Evolutionary conservation across 1,140 invertebrate species (phyloP).

Genomic region (Cotesia vestalis): DNA sequence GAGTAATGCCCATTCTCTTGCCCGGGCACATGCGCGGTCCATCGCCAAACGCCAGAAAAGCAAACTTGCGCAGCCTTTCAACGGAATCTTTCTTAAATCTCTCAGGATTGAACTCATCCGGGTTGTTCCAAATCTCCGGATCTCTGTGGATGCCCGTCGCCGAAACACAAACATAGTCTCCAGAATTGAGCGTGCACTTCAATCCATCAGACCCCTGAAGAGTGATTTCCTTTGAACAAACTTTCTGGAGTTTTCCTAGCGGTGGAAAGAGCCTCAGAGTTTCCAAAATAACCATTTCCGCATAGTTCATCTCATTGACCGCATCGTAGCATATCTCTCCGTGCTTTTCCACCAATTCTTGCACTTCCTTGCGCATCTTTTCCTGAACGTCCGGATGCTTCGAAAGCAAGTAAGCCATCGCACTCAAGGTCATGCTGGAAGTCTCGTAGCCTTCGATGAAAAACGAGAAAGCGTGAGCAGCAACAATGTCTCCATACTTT

Average conservation of each 20-base stretch:
- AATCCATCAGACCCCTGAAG: slow-evolving; percentile 44
- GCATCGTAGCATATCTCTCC: slow-evolving; percentile 69
- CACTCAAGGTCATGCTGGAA: slow-evolving; percentile 71
- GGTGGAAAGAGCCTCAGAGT: slow-evolving; percentile 40
- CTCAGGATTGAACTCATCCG: slow-evolving; percentile 73
- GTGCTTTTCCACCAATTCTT: slow-evolving; percentile 62
- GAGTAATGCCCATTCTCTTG: slow-evolving; percentile 48
- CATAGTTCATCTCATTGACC: slow-evolving; percentile 70
- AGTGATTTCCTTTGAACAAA: slow-evolving; percentile 43
- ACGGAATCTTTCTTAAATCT: slow-evolving; percentile 66
- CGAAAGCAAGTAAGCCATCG: slow-evolving; percentile 71
- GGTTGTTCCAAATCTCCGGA: slow-evolving; percentile 68
- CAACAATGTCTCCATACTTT: slow-evolving; percentile 53
- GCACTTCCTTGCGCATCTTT: slow-evolving; percentile 70
- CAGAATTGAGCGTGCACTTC: slow-evolving; percentile 42
- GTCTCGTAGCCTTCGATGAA: slow-evolving; percentile 78
- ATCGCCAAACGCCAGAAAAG: slow-evolving; percentile 70
- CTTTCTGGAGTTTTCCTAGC: slow-evolving; percentile 36
- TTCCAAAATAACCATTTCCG: slow-evolving; percentile 71
- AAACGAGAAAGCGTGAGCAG: slow-evolving; percentile 71
- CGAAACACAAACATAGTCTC: slow-evolving; percentile 53
- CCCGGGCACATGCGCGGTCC: slow-evolving; percentile 71
- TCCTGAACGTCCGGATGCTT: slow-evolving; percentile 71
- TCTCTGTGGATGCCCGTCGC: slow-evolving; percentile 58
- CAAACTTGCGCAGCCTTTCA: slow-evolving; percentile 42